phyloP scores from a whole-genome alignment of 2,888 invertebrate species.

The Chrysodeixis includens region DNA sequence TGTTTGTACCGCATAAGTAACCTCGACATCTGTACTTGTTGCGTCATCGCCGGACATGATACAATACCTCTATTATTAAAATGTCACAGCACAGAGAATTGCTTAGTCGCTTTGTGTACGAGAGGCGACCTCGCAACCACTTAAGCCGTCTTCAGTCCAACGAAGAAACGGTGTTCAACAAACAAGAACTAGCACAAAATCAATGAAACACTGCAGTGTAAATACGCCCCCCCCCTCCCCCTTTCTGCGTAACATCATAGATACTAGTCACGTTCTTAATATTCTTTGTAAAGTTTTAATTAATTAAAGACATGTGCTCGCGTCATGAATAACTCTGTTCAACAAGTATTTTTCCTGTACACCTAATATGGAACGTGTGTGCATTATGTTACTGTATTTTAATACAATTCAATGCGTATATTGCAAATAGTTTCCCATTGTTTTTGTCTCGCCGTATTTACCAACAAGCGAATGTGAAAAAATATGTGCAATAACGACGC shows the following conservation, averaged over 20 bases:
- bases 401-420: conserved; percentile 22
- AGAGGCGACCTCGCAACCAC: conserved; percentile 70
- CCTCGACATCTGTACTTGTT: conserved; percentile 62
- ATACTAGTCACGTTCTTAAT: conserved; percentile 20
- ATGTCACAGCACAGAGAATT: conserved; percentile 61
- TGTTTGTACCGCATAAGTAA: conserved; percentile 48
- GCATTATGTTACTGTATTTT: conserved; percentile 12
- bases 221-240: conserved; percentile 25
- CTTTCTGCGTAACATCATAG: conserved; percentile 24
- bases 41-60: conserved; percentile 67
- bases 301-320: neutral
- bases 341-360: conserved; percentile 35
- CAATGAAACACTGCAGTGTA: conserved; percentile 36
- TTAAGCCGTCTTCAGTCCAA: conserved; percentile 65
- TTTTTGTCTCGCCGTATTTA: conserved; percentile 36
- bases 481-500: conserved; percentile 58
- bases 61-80: conserved; percentile 68
- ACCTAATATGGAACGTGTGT: conserved; percentile 16
- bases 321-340: conserved; percentile 13
- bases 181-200: conserved; percentile 39
- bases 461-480: conserved; percentile 47
- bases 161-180: conserved; percentile 31
- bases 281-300: conserved; percentile 8
- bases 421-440: conserved; percentile 44
- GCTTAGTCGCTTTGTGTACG: conserved; percentile 61